Conservation (phyloP, 2,888 invertebrate species). For the Idaea aversata region DNA sequence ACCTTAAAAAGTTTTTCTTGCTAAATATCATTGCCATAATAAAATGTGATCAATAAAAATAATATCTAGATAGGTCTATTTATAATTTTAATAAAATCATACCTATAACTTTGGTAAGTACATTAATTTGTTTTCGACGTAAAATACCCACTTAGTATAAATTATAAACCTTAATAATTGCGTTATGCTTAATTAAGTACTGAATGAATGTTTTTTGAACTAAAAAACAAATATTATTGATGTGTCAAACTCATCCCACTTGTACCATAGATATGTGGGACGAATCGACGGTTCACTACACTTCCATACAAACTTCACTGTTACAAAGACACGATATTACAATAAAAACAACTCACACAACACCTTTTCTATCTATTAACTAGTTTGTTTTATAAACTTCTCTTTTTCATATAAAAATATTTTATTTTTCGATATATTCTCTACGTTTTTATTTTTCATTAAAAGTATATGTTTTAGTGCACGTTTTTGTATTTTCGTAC, state of each 20-base stretch:
- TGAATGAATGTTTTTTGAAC: too few species aligned
- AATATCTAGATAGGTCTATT: too few species aligned
- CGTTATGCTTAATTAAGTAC: too few species aligned
- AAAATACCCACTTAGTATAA: background rate
- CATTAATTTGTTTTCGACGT: background rate
- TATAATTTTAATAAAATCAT: too few species aligned
- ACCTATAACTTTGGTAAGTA: too few species aligned
- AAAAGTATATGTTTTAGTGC: constrained; percentile 49
- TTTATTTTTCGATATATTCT: constrained; percentile 52
- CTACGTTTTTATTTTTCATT: constrained; percentile 55
- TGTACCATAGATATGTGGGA: background rate
- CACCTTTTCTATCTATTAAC: constrained; percentile 20
- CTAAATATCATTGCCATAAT: too few species aligned
- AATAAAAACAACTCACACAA: background rate
- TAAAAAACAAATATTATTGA: too few species aligned
- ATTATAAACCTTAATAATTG: background rate
- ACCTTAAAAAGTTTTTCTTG: too few species aligned
- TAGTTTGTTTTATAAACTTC: constrained; percentile 47
- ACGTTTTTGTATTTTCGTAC: constrained; percentile 44
- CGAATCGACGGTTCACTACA: background rate
- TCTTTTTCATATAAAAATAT: constrained; percentile 61
- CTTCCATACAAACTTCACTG: background rate
- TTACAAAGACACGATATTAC: constrained; percentile 7
- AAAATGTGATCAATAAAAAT: too few species aligned
- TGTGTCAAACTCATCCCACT: background rate